These are phyloP conservation scores for Vireo altiloquus DNA, from an alignment of 2,113 vertebrate species.

Conservation along the genomic window DNA sequence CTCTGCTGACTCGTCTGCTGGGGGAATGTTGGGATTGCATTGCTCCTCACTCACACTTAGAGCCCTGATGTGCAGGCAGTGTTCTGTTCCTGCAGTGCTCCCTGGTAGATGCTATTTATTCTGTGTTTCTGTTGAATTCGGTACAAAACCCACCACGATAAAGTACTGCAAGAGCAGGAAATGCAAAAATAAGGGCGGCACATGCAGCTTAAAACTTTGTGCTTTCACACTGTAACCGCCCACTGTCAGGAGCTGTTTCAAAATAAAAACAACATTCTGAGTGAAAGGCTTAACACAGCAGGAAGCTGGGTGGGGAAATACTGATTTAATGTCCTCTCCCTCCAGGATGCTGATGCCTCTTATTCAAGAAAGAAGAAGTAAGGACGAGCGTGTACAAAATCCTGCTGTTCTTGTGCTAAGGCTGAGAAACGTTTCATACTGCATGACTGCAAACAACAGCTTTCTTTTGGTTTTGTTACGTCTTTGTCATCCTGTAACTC, in stretches of 20 bases:
- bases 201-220: neutral
- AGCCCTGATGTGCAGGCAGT: neutral
- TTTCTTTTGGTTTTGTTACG: neutral
- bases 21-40: neutral
- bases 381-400: neutral
- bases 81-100: neutral
- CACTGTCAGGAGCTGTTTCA: neutral
- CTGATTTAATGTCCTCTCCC: neutral
- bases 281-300: neutral
- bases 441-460: neutral
- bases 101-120: neutral
- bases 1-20: neutral
- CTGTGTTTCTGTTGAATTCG: neutral
- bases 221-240: neutral
- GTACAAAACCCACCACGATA: neutral
- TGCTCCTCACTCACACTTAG: accelerated
- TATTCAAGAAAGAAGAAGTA: conserved; percentile 79
- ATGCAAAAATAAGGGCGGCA: neutral
- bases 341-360: conserved; percentile 85
- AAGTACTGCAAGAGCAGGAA: neutral
- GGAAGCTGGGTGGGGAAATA: neutral
- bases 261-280: neutral
- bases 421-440: neutral
- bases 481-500: neutral
- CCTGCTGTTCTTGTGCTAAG: neutral